Percentiles rank a stretch among this genome's conserved stretches.
Conservation (phyloP, 2,797 vertebrate species). For the Silurus aristotelis region DNA sequence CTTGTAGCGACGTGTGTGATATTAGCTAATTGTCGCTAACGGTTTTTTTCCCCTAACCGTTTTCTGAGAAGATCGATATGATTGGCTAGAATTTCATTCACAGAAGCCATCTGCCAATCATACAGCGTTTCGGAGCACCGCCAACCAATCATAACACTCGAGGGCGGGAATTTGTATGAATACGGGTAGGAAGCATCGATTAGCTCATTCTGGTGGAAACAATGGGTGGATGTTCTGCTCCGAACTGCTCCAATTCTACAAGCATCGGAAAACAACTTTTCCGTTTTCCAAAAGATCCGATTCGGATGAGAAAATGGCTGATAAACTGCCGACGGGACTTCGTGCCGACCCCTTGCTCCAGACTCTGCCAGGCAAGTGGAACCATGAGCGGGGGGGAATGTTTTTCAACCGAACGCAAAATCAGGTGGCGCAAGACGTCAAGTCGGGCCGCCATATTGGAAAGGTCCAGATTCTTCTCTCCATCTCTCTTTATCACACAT, state of each 20-base stretch:
- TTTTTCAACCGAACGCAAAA: slow-evolving; percentile 15
- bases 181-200: background rate
- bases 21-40: slow-evolving; percentile 13
- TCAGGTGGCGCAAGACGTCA: background rate
- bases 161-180: slow-evolving; percentile 14
- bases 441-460: slow-evolving; percentile 15
- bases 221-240: slow-evolving; percentile 83
- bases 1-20: background rate
- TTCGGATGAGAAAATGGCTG: slow-evolving; percentile 79
- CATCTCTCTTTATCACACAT: too few relatives aligned
- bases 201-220: slow-evolving; percentile 30
- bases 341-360: slow-evolving; percentile 79
- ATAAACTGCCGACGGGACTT: slow-evolving; percentile 79
- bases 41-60: background rate
- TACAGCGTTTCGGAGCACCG: too few relatives aligned
- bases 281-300: slow-evolving; percentile 78
- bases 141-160: background rate
- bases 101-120: background rate
- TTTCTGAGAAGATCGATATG: background rate
- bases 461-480: background rate
- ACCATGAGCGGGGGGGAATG: background rate
- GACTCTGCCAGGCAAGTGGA: slow-evolving; percentile 77
- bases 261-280: slow-evolving; percentile 81
- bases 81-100: slow-evolving; percentile 8
- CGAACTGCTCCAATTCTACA: slow-evolving; percentile 81